Percentiles rank a stretch among this genome's conserved stretches.
phyloP scores from a whole-genome alignment of 2,113 vertebrate species.

The Lates calcarifer region DNA sequence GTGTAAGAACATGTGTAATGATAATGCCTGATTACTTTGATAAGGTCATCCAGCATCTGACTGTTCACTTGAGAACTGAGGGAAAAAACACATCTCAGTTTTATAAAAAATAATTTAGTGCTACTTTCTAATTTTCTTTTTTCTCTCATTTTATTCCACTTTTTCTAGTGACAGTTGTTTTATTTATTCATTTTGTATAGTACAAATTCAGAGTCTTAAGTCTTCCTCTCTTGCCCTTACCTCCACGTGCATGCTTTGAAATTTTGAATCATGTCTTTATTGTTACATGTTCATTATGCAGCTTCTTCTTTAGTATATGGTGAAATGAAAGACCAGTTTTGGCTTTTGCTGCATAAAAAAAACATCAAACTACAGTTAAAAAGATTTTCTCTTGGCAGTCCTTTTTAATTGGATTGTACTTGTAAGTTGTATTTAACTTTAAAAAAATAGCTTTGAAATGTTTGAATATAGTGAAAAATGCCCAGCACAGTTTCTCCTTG shows the following conservation, averaged over 20 bases:
- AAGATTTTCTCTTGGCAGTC: not conserved
- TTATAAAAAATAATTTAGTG: not conserved
- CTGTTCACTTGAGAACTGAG: not conserved
- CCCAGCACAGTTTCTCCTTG: not conserved
- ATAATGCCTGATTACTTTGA: not conserved
- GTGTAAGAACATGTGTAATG: conserved; percentile 11
- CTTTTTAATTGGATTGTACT: not conserved
- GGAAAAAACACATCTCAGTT: not conserved
- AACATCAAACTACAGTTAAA: not conserved
- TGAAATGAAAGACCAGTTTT: not conserved
- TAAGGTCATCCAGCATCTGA: conserved; percentile 14
- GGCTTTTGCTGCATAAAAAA: not conserved
- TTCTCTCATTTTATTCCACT: not conserved
- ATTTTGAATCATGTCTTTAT: not conserved
- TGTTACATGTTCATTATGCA: not conserved
- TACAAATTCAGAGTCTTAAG: not conserved
- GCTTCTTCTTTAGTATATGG: not conserved
- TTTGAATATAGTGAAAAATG: no score
- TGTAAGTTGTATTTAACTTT: not conserved
- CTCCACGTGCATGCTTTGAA: not conserved
- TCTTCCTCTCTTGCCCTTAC: no score
- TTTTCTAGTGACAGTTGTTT: not conserved
- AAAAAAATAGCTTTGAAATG: no score
- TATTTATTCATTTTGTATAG: not conserved
- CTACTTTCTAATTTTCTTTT: not conserved